These are phyloP conservation scores for Pachliopta kotzebuea DNA, from an alignment of 2,888 invertebrate genomes.

Conservation along the genomic window DNA sequence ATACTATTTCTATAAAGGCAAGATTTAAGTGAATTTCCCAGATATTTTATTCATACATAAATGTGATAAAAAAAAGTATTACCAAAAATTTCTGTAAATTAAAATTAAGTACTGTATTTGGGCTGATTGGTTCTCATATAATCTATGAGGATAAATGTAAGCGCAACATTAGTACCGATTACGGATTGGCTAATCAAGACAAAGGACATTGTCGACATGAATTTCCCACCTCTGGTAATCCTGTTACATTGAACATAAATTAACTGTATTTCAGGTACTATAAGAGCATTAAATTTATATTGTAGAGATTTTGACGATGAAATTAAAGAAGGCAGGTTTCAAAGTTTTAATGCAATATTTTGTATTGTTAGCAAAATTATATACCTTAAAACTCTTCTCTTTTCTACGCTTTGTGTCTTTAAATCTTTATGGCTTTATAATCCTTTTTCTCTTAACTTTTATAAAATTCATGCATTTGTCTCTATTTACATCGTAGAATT, in stretches of 20 bases:
- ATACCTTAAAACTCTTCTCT: too few species aligned
- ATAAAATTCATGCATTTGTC: too few species aligned
- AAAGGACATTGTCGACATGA: constrained; percentile 24
- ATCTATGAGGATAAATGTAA: constrained; percentile 24
- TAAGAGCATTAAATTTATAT: background rate
- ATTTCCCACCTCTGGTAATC: constrained; percentile 11
- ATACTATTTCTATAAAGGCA: background rate
- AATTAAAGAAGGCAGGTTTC: background rate
- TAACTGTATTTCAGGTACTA: background rate
- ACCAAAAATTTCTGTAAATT: too few species aligned
- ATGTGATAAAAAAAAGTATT: too few species aligned
- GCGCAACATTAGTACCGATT: constrained; percentile 29
- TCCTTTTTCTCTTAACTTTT: too few species aligned
- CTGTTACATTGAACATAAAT: constrained; percentile 8
- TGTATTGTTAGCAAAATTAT: too few species aligned
- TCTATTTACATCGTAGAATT: too few species aligned
- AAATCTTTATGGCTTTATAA: too few species aligned
- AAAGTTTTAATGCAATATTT: background rate
- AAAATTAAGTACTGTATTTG: too few species aligned
- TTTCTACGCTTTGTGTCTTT: too few species aligned
- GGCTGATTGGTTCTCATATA: constrained; percentile 1
- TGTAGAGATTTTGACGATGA: background rate
- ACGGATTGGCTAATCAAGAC: constrained; percentile 31
- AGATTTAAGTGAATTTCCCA: too few species aligned
- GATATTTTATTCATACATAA: too few species aligned